Percentiles rank a stretch among this genome's conserved stretches.
Evolutionary conservation across 53 echinoderm and acorn worm genomes (phyloP).

Genomic region (Zoroaster sp.): DNA sequence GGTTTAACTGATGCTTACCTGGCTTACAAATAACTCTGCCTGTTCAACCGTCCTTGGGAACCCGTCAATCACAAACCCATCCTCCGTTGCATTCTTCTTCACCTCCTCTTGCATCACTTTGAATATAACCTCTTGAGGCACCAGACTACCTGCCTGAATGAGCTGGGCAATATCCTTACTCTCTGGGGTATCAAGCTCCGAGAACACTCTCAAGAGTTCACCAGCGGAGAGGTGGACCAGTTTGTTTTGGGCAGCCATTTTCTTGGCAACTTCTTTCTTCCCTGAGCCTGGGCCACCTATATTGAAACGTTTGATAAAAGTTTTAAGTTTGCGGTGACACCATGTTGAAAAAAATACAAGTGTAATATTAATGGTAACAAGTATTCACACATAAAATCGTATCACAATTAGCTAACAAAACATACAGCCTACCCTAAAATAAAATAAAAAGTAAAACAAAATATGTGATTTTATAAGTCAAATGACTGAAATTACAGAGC

Average conservation of each 20-base stretch:
- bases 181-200: conserved; percentile 49
- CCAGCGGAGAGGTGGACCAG: conserved; percentile 67
- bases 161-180: conserved; percentile 33
- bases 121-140: conserved; percentile 40
- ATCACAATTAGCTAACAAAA: too few species aligned
- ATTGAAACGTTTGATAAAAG: not conserved
- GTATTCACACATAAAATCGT: too few species aligned
- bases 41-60: conserved; percentile 73
- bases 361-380: too few species aligned
- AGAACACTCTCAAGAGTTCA: conserved; percentile 63
- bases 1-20: conserved; percentile 43
- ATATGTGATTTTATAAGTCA: too few species aligned
- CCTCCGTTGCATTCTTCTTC: conserved; percentile 23
- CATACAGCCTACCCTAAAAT: too few species aligned
- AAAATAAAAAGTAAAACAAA: too few species aligned
- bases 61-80: conserved; percentile 72
- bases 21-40: conserved; percentile 55
- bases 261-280: conserved; percentile 76
- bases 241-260: conserved; percentile 49
- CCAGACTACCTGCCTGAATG: conserved; percentile 59
- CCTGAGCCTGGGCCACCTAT: conserved; percentile 81
- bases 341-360: not conserved
- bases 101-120: conserved; percentile 40
- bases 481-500: too few species aligned
- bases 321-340: not conserved